Percentiles rank a stretch among this genome's conserved stretches.
phyloP scores from a whole-genome alignment of 2,113 vertebrate genomes.

The Chionodraco myersi region DNA sequence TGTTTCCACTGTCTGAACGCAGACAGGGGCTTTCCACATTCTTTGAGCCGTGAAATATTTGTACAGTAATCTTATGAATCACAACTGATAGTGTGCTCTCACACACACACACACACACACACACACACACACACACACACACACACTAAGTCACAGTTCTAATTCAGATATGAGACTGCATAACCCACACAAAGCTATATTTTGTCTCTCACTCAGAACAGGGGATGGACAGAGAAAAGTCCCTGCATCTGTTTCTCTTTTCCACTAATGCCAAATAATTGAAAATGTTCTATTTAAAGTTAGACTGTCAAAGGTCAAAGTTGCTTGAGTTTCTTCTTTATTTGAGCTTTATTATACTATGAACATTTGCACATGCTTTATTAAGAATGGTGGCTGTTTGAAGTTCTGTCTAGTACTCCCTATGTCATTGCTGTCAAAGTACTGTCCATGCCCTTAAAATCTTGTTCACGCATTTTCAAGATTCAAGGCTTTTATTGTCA shows the following conservation, averaged over 20 bases:
- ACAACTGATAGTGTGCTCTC: slow-evolving; percentile 62
- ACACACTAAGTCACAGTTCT: slow-evolving; percentile 58
- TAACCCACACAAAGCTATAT: slow-evolving; percentile 66
- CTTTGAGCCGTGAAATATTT: slow-evolving; percentile 65
- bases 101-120: slow-evolving; percentile 3
- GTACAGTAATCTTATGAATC: slow-evolving; percentile 78
- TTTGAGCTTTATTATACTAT: neutral
- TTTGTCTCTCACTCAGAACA: slow-evolving; percentile 42
- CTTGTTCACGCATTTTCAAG: too few relatives aligned
- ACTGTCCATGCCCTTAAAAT: too few relatives aligned
- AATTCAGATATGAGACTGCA: slow-evolving; percentile 39
- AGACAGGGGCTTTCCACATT: slow-evolving; percentile 79
- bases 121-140: slow-evolving; percentile 42
- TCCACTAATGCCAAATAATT: slow-evolving; percentile 32
- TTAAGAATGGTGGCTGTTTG: neutral
- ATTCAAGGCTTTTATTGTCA: too few relatives aligned
- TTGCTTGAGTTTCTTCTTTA: neutral
- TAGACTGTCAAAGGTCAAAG: slow-evolving; percentile 36
- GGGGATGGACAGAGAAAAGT: slow-evolving; percentile 69
- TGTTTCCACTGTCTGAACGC: slow-evolving; percentile 70
- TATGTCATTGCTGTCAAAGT: neutral
- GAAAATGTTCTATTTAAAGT: slow-evolving; percentile 32
- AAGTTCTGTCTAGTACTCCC: neutral
- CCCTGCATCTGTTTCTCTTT: slow-evolving; percentile 66
- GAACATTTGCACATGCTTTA: neutral